Conservation (phyloP, 30 jellyfish, hydroid and myxozoan genomes). For the Phacellophora camtschatica region DNA sequence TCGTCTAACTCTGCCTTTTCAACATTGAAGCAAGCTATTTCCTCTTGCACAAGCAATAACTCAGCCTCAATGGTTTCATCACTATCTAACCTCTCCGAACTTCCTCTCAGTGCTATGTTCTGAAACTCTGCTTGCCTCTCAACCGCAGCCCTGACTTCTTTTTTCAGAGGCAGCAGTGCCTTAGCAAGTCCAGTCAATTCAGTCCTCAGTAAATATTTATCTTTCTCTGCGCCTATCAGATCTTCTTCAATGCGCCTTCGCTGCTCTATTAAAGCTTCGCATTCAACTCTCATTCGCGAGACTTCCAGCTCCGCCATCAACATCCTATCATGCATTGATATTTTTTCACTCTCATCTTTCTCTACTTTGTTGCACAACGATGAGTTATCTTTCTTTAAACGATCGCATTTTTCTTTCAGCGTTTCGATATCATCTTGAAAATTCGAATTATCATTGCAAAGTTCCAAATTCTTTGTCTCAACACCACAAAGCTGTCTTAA, state of each 20-base stretch:
- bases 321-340: conserved; percentile 87
- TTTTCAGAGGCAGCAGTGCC: conserved; percentile 95
- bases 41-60: conserved; percentile 68
- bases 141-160: conserved; percentile 89
- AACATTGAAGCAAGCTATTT: conserved; percentile 61
- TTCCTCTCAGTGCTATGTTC: conserved; percentile 9
- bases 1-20: conserved; percentile 78
- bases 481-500: conserved; percentile 92
- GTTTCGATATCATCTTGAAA: conserved; percentile 86
- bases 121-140: conserved; percentile 65
- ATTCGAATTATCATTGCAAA: conserved; percentile 78
- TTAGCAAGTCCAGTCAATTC: conserved; percentile 94
- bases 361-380: conserved; percentile 52
- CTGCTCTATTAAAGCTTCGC: conserved; percentile 68
- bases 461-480: conserved; percentile 84
- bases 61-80: conserved; percentile 44
- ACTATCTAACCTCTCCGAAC: not conserved
- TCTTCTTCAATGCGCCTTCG: conserved; percentile 73
- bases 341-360: conserved; percentile 59
- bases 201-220: conserved; percentile 58
- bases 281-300: conserved; percentile 84
- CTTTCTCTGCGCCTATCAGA: conserved; percentile 74
- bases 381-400: conserved; percentile 60
- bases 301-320: conserved; percentile 97
- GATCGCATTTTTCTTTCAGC: conserved; percentile 57